Conservation (phyloP, 1,140 invertebrate species). For the Drosophila varians region DNA sequence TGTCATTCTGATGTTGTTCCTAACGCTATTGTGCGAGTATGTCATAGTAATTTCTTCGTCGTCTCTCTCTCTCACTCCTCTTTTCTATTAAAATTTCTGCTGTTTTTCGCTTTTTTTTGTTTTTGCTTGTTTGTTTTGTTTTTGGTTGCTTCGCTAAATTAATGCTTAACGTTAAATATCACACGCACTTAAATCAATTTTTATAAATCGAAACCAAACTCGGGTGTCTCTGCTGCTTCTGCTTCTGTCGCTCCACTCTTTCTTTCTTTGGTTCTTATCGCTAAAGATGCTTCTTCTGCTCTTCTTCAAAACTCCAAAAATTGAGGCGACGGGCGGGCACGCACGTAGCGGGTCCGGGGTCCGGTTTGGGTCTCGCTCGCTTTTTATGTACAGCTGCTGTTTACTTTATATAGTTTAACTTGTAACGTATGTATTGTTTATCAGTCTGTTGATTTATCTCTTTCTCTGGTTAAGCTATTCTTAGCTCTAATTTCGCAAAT, state of each 20-base stretch:
- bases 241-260: slow-evolving; percentile 18
- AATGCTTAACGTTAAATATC: slow-evolving; percentile 83
- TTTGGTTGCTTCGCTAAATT: slow-evolving; percentile 80
- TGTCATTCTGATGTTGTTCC: slow-evolving; percentile 83
- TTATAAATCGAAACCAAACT: slow-evolving; percentile 77
- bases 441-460: slow-evolving; percentile 83
- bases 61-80: slow-evolving; percentile 16
- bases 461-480: slow-evolving; percentile 65
- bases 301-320: slow-evolving; percentile 7
- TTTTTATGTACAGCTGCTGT: slow-evolving; percentile 70
- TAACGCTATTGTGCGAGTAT: slow-evolving; percentile 84
- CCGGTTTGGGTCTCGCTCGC: slow-evolving; percentile 52
- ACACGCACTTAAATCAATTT: slow-evolving; percentile 83
- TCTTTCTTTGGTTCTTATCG: slow-evolving; percentile 42
- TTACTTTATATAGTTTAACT: slow-evolving; percentile 72
- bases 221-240: slow-evolving; percentile 35
- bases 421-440: slow-evolving; percentile 80
- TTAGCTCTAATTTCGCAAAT: slow-evolving; percentile 74
- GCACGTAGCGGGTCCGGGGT: slow-evolving; percentile 51
- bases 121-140: slow-evolving; percentile 47
- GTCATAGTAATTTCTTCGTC: slow-evolving; percentile 79
- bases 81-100: slow-evolving; percentile 67
- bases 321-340: slow-evolving; percentile 35
- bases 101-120: slow-evolving; percentile 51
- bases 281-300: slow-evolving; percentile 15